These are phyloP conservation scores for Chrysochloris asiatica DNA, from an alignment of 2,113 vertebrate genomes.

Conservation along the genomic window DNA sequence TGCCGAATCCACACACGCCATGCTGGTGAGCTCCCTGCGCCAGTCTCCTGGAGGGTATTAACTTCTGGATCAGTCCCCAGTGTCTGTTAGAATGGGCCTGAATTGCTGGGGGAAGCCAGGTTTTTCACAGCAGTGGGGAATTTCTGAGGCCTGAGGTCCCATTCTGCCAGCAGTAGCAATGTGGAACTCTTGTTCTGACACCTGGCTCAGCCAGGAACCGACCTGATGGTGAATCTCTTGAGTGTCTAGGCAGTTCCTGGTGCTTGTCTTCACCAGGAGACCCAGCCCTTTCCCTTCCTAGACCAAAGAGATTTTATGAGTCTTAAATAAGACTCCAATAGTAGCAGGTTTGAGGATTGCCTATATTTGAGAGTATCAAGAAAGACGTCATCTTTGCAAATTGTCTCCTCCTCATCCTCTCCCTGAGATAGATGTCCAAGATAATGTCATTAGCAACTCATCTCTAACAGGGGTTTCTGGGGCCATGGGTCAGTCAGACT, in stretches of 20 bases:
- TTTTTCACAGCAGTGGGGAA: not conserved
- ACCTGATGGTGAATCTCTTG: not conserved
- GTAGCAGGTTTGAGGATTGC: not conserved
- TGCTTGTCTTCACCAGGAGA: not conserved
- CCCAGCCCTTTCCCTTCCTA: not conserved
- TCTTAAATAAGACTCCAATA: not conserved
- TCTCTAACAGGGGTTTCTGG: not conserved
- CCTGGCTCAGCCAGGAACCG: too few relatives aligned
- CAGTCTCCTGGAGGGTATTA: not conserved
- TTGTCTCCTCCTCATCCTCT: not conserved
- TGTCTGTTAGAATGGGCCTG: not conserved
- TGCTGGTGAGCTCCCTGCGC: conserved; percentile 88
- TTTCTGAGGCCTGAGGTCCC: not conserved
- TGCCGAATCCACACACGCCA: conserved; percentile 83
- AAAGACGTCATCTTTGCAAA: not conserved
- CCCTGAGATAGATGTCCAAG: not conserved
- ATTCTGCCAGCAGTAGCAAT: not conserved
- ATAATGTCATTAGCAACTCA: not conserved
- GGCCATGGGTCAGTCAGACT: not conserved
- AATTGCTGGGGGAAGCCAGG: not conserved
- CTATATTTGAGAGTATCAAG: not conserved
- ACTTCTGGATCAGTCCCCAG: not conserved
- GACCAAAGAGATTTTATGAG: not conserved
- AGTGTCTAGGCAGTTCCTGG: not conserved
- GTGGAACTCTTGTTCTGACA: not conserved